Percentiles rank a stretch among this genome's conserved stretches.
Conservation (phyloP, 1,140 invertebrate genomes). For the Olivierus martensii region DNA sequence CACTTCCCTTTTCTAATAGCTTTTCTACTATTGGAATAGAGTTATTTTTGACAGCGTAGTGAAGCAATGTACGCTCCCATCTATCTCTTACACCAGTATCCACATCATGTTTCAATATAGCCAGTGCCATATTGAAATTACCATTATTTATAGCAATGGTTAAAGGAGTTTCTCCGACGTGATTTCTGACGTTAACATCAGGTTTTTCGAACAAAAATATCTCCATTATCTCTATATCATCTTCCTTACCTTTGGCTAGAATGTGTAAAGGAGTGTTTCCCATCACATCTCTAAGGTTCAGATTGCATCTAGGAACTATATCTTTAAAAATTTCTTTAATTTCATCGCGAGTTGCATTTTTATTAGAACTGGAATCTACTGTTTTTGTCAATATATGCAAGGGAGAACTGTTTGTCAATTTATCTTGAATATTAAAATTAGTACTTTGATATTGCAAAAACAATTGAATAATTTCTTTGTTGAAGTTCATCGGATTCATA, state of each 20-base stretch:
- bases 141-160: slow-evolving; percentile 93
- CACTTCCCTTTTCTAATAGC: neutral
- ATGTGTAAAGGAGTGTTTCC: neutral
- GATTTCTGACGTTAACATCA: slow-evolving; percentile 41
- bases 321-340: no score
- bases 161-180: slow-evolving; percentile 81
- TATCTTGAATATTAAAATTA: neutral
- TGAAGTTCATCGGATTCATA: neutral
- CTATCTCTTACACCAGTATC: slow-evolving; percentile 18
- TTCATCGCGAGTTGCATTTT: no score
- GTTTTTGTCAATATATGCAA: no score
- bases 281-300: no score
- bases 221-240: neutral
- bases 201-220: slow-evolving; percentile 4
- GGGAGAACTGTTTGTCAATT: no score
- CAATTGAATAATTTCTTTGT: neutral
- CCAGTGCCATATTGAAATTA: slow-evolving; percentile 65
- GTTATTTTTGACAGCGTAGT: slow-evolving; percentile 15
- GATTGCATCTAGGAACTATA: no score
- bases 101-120: slow-evolving; percentile 26
- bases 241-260: neutral
- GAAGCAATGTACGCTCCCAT: slow-evolving; percentile 14
- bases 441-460: neutral
- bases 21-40: neutral
- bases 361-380: no score